phyloP scores from a whole-genome alignment of 2,797 vertebrate species.

The Telmatherina bonti region DNA sequence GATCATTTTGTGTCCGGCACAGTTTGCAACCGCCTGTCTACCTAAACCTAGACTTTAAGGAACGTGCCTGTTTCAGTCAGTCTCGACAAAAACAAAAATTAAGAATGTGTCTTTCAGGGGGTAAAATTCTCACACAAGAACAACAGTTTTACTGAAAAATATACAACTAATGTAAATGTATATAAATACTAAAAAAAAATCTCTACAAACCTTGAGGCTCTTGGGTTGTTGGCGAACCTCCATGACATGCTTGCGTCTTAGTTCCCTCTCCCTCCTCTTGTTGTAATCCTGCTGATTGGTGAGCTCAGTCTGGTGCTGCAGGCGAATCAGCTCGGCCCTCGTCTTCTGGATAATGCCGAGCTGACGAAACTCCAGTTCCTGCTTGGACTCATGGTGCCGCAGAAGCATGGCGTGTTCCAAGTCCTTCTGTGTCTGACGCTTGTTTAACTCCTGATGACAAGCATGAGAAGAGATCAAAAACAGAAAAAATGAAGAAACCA shows the following conservation, averaged over 20 bases:
- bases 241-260: conserved; percentile 97
- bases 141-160: neutral
- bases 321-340: conserved; percentile 93
- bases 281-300: conserved; percentile 99
- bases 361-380: conserved; percentile 98
- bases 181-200: neutral
- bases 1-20: too few relatives aligned
- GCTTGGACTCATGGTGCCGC: conserved; percentile 98
- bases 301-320: conserved; percentile 98
- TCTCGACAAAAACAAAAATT: neutral
- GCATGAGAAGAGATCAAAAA: conserved; percentile 19
- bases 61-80: neutral
- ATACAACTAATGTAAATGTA: neutral
- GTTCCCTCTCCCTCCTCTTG: conserved; percentile 95
- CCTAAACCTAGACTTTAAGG: too few relatives aligned
- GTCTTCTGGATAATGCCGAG: conserved; percentile 96
- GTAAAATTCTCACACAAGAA: neutral
- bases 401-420: conserved; percentile 98
- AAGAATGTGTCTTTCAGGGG: neutral
- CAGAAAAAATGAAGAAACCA: neutral
- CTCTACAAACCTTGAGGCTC: conserved; percentile 91
- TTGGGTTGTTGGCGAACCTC: conserved; percentile 99
- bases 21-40: too few relatives aligned
- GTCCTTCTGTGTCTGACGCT: conserved; percentile 98
- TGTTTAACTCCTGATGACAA: conserved; percentile 92